A percentile compares a stretch with the other conserved stretches of the same genome.
Conservation (phyloP, 2,113 vertebrate genomes). For the Spea bombifrons region DNA sequence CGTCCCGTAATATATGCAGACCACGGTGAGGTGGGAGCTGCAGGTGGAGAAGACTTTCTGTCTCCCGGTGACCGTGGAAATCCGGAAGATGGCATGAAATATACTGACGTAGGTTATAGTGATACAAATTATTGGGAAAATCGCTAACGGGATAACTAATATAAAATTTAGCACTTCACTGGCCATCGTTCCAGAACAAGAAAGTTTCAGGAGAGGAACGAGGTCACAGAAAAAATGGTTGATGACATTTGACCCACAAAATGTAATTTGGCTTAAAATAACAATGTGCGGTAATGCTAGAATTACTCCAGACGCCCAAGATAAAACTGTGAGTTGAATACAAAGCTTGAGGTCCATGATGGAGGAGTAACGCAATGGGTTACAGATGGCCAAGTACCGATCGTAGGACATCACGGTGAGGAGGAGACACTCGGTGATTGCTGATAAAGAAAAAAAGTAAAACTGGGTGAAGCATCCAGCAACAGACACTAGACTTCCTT, state of each 20-base stretch:
- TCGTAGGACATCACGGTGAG: conserved; percentile 46
- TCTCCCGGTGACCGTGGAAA: not conserved
- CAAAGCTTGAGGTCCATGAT: conserved; percentile 25
- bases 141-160: too few species aligned
- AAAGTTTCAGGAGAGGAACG: conserved; percentile 51
- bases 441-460: conserved; percentile 58
- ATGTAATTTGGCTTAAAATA: conserved; percentile 49
- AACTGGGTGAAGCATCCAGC: conserved; percentile 58
- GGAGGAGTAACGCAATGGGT: too few species aligned
- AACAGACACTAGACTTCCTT: conserved; percentile 53
- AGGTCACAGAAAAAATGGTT: conserved; percentile 60
- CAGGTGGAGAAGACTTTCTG: not conserved
- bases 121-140: too few species aligned
- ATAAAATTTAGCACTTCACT: conserved; percentile 53
- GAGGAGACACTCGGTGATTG: conserved; percentile 55
- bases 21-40: conserved; percentile 9
- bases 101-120: not conserved
- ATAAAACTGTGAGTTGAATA: conserved; percentile 31
- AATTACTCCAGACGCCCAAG: conserved; percentile 44
- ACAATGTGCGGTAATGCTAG: conserved; percentile 52
- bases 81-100: not conserved
- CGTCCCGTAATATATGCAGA: not conserved
- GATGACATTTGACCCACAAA: conserved; percentile 53
- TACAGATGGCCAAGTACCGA: too few species aligned
- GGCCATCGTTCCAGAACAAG: conserved; percentile 50